A percentile compares a stretch with the other conserved stretches of the same genome.
phyloP scores from a whole-genome alignment of 1,140 invertebrate genomes.

The Dufourea novaeangliae region DNA sequence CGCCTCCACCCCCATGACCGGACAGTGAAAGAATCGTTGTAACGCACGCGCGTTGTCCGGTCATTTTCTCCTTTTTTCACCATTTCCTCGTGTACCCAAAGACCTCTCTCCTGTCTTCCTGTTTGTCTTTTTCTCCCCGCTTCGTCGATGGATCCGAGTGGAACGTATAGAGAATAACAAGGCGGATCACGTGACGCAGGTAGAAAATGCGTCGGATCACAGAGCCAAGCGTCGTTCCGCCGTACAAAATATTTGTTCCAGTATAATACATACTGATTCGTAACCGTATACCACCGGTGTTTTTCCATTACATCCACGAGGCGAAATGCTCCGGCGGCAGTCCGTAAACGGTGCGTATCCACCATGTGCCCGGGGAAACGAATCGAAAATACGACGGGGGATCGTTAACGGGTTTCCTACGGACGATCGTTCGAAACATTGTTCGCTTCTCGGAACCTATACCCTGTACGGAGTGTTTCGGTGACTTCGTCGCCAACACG shows the following conservation, averaged over 20 bases:
- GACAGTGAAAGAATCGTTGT: slow-evolving; percentile 64
- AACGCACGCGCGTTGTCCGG: slow-evolving; percentile 53
- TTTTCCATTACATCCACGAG: slow-evolving; percentile 53
- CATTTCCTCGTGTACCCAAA: slow-evolving; percentile 42
- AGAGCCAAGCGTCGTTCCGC: slow-evolving; percentile 47
- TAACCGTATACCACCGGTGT: slow-evolving; percentile 29
- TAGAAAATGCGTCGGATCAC: slow-evolving; percentile 56
- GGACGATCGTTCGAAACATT: background rate
- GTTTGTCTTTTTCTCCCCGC: slow-evolving; percentile 37
- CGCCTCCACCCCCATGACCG: slow-evolving; percentile 38
- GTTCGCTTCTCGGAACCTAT: background rate
- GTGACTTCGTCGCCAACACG: background rate
- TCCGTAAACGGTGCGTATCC: no score
- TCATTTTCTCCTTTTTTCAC: slow-evolving; percentile 43
- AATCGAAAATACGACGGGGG: slow-evolving; percentile 29
- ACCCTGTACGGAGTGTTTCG: background rate
- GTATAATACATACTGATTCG: slow-evolving; percentile 63
- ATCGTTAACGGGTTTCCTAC: slow-evolving; percentile 1
- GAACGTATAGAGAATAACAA: slow-evolving; percentile 64
- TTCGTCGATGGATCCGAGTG: slow-evolving; percentile 57
- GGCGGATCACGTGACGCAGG: slow-evolving; percentile 62
- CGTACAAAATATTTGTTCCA: slow-evolving; percentile 62
- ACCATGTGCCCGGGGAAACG: slow-evolving; percentile 16
- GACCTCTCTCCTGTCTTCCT: slow-evolving; percentile 27
- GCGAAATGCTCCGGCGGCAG: slow-evolving; percentile 17